Percentiles rank a stretch among this genome's conserved stretches.
Conservation (phyloP, 2,888 invertebrate genomes). For the Ormyrus nitidulus region DNA sequence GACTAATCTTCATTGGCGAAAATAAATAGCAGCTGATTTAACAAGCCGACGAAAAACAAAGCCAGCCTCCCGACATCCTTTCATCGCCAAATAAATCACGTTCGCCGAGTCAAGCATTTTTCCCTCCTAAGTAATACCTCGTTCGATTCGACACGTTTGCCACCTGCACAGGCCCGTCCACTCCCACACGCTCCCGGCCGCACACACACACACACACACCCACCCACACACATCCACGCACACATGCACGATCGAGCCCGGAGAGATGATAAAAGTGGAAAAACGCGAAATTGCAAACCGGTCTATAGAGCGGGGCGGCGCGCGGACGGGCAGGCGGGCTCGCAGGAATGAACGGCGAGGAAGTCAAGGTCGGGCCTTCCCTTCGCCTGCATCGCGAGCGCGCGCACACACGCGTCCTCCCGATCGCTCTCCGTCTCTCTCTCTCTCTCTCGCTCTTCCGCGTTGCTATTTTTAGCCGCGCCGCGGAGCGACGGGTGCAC, state of each 20-base stretch:
- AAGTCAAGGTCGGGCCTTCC: conserved; percentile 46
- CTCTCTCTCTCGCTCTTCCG: conserved; percentile 1
- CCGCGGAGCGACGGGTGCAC: not conserved
- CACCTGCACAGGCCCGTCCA: too few species aligned
- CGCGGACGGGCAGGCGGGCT: not conserved
- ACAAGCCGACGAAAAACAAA: too few species aligned
- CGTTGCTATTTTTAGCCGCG: conserved; percentile 17
- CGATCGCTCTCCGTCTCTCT: not conserved
- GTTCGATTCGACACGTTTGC: too few species aligned
- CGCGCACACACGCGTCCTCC: too few species aligned
- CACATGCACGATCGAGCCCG: not conserved
- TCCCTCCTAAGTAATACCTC: too few species aligned
- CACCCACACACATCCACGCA: not conserved
- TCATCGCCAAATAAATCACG: too few species aligned
- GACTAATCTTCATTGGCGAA: too few species aligned
- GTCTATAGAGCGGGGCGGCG: not conserved
- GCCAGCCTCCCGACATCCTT: too few species aligned
- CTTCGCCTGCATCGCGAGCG: not conserved
- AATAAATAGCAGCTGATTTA: too few species aligned
- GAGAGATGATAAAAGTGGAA: not conserved
- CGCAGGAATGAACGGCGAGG: conserved; percentile 15
- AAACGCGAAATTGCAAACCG: not conserved
- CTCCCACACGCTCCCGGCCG: too few species aligned
- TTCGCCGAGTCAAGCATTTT: too few species aligned
- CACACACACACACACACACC: too few species aligned